phyloP scores from a whole-genome alignment of 2,888 invertebrate species.

The Polia nebulosa region DNA sequence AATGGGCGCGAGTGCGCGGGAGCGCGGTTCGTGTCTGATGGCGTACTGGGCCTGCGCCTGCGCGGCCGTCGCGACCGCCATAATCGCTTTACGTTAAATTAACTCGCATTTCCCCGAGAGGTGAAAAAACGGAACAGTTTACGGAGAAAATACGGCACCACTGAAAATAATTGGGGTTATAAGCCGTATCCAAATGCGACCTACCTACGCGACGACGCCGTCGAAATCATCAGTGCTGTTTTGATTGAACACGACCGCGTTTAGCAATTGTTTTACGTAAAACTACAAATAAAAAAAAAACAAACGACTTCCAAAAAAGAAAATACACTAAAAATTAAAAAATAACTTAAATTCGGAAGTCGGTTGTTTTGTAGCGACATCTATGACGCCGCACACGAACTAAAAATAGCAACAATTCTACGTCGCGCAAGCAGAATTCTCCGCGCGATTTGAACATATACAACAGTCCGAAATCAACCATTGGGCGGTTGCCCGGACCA shows the following conservation, averaged over 20 bases:
- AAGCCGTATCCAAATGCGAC: slow-evolving; percentile 68
- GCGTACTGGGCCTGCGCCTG: slow-evolving; percentile 76
- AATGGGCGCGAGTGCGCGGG: slow-evolving; percentile 71
- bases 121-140: slow-evolving; percentile 86
- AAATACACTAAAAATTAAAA: too few species aligned
- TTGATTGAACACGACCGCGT: neutral
- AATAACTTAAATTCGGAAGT: too few species aligned
- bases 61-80: slow-evolving; percentile 73
- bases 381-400: too few species aligned
- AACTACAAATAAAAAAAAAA: too few species aligned
- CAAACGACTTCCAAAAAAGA: too few species aligned
- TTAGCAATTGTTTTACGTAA: slow-evolving; percentile 24
- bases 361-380: too few species aligned
- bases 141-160: slow-evolving; percentile 83
- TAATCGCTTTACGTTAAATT: slow-evolving; percentile 85
- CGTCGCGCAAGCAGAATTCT: too few species aligned
- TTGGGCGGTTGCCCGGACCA: too few species aligned
- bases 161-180: slow-evolving; percentile 84
- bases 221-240: neutral
- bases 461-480: too few species aligned
- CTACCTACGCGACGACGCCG: too few species aligned
- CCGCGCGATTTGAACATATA: too few species aligned
- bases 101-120: slow-evolving; percentile 86
- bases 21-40: slow-evolving; percentile 78
- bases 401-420: too few species aligned